These are phyloP conservation scores for Sminthopsis crassicaudata DNA, from an alignment of 2,113 vertebrate species.

Conservation along the genomic window DNA sequence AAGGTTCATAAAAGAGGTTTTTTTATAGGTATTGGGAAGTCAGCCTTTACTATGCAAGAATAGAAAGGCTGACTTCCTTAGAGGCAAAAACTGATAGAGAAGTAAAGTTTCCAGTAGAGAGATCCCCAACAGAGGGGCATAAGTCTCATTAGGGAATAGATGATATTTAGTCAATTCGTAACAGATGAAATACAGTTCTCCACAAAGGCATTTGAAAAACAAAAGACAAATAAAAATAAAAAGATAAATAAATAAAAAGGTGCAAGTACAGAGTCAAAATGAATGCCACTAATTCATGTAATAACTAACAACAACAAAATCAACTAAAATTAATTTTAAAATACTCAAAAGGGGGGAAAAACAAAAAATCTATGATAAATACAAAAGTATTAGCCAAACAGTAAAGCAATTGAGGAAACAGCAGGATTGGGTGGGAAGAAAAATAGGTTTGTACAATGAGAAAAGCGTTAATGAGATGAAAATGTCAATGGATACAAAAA, in stretches of 20 bases:
- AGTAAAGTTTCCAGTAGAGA: no score
- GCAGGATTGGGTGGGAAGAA: constrained; percentile 1
- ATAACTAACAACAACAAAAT: constrained; percentile 13
- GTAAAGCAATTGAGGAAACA: background rate
- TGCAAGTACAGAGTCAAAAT: background rate
- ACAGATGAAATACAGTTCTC: background rate
- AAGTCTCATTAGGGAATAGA: background rate
- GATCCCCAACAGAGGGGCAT: no score
- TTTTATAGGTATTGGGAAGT: no score
- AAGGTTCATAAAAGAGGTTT: no score
- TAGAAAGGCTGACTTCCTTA: no score
- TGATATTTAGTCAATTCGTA: background rate
- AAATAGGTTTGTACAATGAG: constrained; percentile 12
- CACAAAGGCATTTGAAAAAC: background rate
- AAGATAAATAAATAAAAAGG: background rate
- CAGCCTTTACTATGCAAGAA: no score
- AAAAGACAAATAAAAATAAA: background rate
- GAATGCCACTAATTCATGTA: background rate
- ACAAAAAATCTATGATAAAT: constrained; percentile 4
- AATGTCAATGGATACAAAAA: constrained; percentile 37
- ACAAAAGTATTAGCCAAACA: background rate
- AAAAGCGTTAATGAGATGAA: constrained; percentile 23
- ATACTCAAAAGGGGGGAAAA: background rate
- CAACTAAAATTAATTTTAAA: constrained; percentile 1
- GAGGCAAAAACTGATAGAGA: no score